Evolutionary conservation across 1,140 invertebrate genomes (phyloP).

Genomic region (Platyura marginata): DNA sequence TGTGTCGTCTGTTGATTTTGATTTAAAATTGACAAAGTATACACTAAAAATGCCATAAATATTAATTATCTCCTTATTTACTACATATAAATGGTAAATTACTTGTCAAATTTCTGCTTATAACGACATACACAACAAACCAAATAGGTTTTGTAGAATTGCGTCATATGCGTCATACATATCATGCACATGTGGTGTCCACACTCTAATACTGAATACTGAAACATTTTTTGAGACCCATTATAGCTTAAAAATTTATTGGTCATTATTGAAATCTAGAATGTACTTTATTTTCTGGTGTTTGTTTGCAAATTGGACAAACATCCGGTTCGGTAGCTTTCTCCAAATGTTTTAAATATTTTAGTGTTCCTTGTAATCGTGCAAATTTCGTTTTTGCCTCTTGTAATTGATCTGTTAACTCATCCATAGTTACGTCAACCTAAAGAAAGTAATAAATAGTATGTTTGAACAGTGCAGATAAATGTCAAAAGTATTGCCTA

Average conservation of each 20-base stretch:
- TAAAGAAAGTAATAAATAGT: constrained; percentile 4
- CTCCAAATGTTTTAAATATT: constrained; percentile 21
- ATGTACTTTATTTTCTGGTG: constrained; percentile 10
- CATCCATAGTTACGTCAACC: constrained; percentile 9
- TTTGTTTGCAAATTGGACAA: constrained; percentile 48
- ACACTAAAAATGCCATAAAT: not conserved
- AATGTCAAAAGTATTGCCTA: no score
- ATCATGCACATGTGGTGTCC: constrained; percentile 17
- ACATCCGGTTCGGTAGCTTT: constrained; percentile 28
- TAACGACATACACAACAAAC: constrained; percentile 50
- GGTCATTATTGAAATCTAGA: not conserved
- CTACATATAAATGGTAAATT: no score
- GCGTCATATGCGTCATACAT: constrained; percentile 11
- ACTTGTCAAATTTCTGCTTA: constrained; percentile 21
- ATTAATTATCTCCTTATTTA: no score
- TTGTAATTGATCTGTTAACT: constrained; percentile 10
- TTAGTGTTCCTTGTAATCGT: constrained; percentile 12
- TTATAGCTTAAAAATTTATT: not conserved
- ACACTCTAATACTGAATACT: constrained; percentile 21
- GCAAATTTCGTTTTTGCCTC: constrained; percentile 14
- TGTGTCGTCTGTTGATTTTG: not conserved
- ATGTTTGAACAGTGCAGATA: no score
- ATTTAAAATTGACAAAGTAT: not conserved
- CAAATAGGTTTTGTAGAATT: no score
- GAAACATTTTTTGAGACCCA: not conserved